Evolutionary conservation across 2,797 vertebrate genomes (phyloP).

Genomic region (Platyrinchus mystaceus): DNA sequence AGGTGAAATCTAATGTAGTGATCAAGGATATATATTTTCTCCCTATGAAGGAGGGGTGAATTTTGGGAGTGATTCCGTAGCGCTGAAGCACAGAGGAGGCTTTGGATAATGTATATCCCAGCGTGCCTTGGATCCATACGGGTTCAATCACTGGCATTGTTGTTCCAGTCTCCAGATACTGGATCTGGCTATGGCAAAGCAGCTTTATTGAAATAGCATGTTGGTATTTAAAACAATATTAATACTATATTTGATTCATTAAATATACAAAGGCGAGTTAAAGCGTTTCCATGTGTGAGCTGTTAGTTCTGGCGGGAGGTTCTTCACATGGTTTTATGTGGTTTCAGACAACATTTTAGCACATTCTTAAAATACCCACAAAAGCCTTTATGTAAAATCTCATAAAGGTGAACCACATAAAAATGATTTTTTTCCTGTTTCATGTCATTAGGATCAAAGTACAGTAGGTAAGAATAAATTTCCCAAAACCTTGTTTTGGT

Average conservation of each 20-base stretch:
- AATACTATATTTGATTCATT: constrained; percentile 76
- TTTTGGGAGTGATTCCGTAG: neutral
- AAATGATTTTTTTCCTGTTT: constrained; percentile 63
- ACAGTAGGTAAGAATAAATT: constrained; percentile 71
- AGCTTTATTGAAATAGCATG: constrained; percentile 65
- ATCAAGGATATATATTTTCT: neutral
- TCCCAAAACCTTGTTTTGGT: constrained; percentile 45
- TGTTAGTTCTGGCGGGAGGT: constrained; percentile 73
- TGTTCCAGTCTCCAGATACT: neutral
- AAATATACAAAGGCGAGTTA: constrained; percentile 68
- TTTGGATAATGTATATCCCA: neutral
- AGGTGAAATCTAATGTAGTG: neutral
- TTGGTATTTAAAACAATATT: constrained; percentile 75
- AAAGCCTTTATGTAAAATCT: constrained; percentile 82
- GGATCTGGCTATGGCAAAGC: constrained; percentile 1
- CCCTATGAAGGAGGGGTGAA: neutral
- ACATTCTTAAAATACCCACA: constrained; percentile 83
- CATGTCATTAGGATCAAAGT: constrained; percentile 77
- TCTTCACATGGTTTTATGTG: constrained; percentile 71
- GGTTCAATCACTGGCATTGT: neutral
- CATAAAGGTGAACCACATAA: constrained; percentile 77
- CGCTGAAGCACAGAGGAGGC: neutral
- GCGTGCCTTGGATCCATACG: neutral
- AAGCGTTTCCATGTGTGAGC: constrained; percentile 76
- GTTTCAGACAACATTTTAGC: constrained; percentile 81